Conservation (phyloP, 2,888 invertebrate genomes). For the Drosophila gaucha region DNA sequence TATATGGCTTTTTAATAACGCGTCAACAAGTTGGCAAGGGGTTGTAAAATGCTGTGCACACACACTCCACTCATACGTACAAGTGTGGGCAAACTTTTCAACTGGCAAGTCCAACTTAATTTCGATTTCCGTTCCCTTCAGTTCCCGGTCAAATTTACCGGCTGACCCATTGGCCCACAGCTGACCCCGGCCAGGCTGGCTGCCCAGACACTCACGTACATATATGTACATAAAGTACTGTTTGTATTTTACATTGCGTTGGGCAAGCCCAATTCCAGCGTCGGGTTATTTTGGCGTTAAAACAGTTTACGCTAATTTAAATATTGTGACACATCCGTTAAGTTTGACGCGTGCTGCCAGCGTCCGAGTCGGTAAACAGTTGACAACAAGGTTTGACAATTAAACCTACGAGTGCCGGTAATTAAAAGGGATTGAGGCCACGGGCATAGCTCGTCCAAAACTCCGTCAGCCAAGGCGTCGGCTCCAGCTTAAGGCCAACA, state of each 20-base stretch:
- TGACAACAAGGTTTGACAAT: slow-evolving; percentile 75
- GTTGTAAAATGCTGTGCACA: slow-evolving; percentile 64
- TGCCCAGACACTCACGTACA: slow-evolving; percentile 35
- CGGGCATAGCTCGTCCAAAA: slow-evolving; percentile 45
- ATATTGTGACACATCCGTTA: slow-evolving; percentile 69
- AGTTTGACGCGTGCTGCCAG: slow-evolving; percentile 56
- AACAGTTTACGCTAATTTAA: slow-evolving; percentile 78
- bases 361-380: slow-evolving; percentile 48
- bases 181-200: slow-evolving; percentile 45
- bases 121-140: slow-evolving; percentile 34
- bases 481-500: slow-evolving; percentile 3
- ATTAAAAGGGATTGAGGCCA: slow-evolving; percentile 72
- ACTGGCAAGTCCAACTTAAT: no score
- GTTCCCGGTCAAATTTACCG: slow-evolving; percentile 37
- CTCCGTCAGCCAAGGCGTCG: slow-evolving; percentile 13
- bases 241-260: slow-evolving; percentile 17
- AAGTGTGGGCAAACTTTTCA: slow-evolving; percentile 36
- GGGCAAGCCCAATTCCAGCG: slow-evolving; percentile 40
- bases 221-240: slow-evolving; percentile 1
- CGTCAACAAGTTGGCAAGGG: slow-evolving; percentile 60
- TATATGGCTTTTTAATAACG: slow-evolving; percentile 76
- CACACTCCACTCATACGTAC: slow-evolving; percentile 13
- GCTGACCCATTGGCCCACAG: slow-evolving; percentile 37
- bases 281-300: slow-evolving; percentile 57
- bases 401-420: slow-evolving; percentile 51